A percentile compares a stretch with the other conserved stretches of the same genome.
phyloP scores from a whole-genome alignment of 2,888 invertebrate genomes.

The Drosophila percnosoma region DNA sequence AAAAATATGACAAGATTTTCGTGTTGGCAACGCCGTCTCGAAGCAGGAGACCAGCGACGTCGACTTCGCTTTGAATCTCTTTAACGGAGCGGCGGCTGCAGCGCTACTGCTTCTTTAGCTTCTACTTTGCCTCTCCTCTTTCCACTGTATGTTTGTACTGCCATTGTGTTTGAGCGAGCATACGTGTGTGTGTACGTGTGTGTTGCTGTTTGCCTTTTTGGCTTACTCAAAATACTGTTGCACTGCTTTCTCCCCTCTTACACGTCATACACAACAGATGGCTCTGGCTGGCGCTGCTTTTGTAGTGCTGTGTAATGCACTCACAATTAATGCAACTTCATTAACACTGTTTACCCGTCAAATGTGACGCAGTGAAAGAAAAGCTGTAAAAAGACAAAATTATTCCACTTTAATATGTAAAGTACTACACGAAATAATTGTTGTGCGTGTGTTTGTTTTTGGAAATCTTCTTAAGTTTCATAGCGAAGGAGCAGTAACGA shows the following conservation, averaged over 20 bases:
- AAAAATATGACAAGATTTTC: constrained; percentile 81
- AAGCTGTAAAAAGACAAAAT: constrained; percentile 29
- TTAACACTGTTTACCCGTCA: constrained; percentile 77
- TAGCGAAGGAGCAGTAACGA: constrained; percentile 53
- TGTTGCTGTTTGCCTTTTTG: constrained; percentile 44
- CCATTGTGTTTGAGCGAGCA: constrained; percentile 50
- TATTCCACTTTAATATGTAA: constrained; percentile 50
- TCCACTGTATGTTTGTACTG: constrained; percentile 64
- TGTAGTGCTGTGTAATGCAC: constrained; percentile 67
- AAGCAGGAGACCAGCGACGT: constrained; percentile 34
- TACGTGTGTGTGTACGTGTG: constrained; percentile 16
- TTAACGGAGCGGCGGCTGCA: constrained; percentile 34
- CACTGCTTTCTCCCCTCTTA: constrained; percentile 1
- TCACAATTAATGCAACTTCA: constrained; percentile 78
- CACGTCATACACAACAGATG: constrained; percentile 18
- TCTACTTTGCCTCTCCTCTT: constrained; percentile 31
- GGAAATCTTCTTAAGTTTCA: constrained; percentile 44
- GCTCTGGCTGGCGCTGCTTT: constrained; percentile 23
- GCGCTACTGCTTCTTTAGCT: constrained; percentile 9
- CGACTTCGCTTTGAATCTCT: constrained; percentile 55
- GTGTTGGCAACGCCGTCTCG: constrained; percentile 67
- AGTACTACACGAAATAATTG: constrained; percentile 34
- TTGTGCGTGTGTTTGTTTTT: constrained; percentile 17
- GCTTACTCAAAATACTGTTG: constrained; percentile 15
- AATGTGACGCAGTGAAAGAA: constrained; percentile 51